Conservation (phyloP, 2,797 vertebrate genomes). For the Rhincodon typus region DNA sequence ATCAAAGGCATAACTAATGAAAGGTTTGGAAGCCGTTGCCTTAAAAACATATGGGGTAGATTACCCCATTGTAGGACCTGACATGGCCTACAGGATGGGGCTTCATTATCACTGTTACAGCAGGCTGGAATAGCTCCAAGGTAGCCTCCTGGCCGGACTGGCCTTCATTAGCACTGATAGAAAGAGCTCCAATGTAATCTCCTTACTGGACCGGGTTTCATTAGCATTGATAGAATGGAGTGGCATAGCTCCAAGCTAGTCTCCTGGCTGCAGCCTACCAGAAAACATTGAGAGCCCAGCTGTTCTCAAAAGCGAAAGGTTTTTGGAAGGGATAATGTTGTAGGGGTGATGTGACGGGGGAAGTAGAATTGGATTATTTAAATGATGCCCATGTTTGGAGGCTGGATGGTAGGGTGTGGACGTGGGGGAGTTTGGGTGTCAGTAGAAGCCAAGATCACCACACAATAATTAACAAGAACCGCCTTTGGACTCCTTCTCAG, state of each 20-base stretch:
- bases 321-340: neutral
- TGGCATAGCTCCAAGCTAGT: neutral
- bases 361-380: too few species aligned
- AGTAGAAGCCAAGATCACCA: neutral
- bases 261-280: neutral
- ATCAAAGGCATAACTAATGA: neutral
- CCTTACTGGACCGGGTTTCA: neutral
- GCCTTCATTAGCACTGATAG: neutral
- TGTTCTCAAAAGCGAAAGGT: neutral
- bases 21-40: neutral
- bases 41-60: neutral
- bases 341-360: neutral
- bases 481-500: neutral
- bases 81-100: neutral
- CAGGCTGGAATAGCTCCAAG: neutral
- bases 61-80: neutral
- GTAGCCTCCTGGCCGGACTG: neutral
- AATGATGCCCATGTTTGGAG: too few species aligned
- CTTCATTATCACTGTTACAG: neutral
- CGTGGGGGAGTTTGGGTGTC: too few species aligned
- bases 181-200: neutral
- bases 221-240: neutral
- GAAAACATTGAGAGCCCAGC: neutral
- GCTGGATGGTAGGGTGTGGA: neutral
- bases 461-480: neutral